phyloP scores from a whole-genome alignment of 2,888 invertebrate genomes.

The Scaptomyza caliginosa region DNA sequence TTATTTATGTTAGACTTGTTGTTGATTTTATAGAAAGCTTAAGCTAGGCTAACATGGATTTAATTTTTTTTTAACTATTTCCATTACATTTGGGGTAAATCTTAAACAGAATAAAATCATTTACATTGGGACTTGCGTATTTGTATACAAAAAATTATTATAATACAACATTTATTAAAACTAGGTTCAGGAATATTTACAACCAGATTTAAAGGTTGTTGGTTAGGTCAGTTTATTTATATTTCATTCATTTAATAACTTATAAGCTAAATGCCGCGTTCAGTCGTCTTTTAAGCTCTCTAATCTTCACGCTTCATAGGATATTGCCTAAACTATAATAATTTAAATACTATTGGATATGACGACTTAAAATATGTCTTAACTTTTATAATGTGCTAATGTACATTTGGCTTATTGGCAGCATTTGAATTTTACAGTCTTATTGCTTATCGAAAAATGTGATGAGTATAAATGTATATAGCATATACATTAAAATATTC shows the following conservation, averaged over 20 bases:
- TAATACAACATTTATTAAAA: not conserved
- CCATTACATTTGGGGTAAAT: no score
- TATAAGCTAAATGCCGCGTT: not conserved
- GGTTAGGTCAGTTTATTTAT: not conserved
- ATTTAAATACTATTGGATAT: not conserved
- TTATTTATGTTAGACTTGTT: not conserved
- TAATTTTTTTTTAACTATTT: not conserved
- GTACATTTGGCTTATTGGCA: not conserved
- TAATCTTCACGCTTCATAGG: not conserved
- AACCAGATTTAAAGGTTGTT: not conserved
- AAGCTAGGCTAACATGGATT: not conserved
- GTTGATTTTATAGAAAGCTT: not conserved
- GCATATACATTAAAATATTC: not conserved
- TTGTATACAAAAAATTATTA: no score
- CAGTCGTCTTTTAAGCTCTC: not conserved
- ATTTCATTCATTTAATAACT: not conserved
- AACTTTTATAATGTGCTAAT: not conserved
- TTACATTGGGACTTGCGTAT: not conserved
- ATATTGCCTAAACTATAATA: not conserved
- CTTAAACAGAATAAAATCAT: not conserved
- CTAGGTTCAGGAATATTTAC: not conserved
- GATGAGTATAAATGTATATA: not conserved
- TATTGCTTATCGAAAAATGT: not conserved
- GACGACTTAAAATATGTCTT: not conserved
- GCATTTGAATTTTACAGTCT: slow-evolving; percentile 1